Evolutionary conservation across 2,113 vertebrate species (phyloP), one percentile per base, ranked within the genome.

Genomic region (Bettongia penicillata): DNA sequence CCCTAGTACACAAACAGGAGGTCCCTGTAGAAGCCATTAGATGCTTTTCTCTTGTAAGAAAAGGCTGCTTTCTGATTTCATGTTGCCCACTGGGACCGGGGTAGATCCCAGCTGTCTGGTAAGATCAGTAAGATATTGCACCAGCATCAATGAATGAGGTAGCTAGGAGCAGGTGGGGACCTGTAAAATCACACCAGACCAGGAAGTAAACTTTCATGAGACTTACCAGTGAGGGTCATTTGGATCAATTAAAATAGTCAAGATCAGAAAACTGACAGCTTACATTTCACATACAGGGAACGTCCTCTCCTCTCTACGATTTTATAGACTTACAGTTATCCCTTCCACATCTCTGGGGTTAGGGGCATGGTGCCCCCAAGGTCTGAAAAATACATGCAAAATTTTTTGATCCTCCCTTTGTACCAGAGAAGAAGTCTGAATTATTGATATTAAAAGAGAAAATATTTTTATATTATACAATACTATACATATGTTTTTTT

Each of bases 21-120:
- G 91, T 96, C 95, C 95, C 95, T 92, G 91, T 92, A 93, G 95
- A 93, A 96, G 95, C 94, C 94, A 93, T 93, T 91, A 96, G 91
- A 91, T 94, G 93, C 94, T 91, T 96, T 91, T 92, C 96, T 89
- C n/a, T 43, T 43, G 6, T 43, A 90, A 89, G 47, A 96, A 93
- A 93, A 92, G n/a, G n/a, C 19, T 84, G 68, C n/a, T 84, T 84
- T 84, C n/a, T 43, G 68, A 84, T 84, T 84, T 84, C 68, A 43
- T 84, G n/a, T 84, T 84, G 19, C n/a, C 19, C 16, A 43, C 28
- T 84, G n/a, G 37, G 68, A 84, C n/a, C n/a, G 19, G 68, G 68
- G n/a, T 43, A 43, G 37, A 24, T 53, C 23, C 49, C 93, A 92
- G 43, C 31, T 93, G 25, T 51, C 92, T 2, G 5, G 93, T 93